These are phyloP conservation scores for Proteles cristata DNA, from an alignment of 2,113 vertebrate genomes.

Conservation along the genomic window DNA sequence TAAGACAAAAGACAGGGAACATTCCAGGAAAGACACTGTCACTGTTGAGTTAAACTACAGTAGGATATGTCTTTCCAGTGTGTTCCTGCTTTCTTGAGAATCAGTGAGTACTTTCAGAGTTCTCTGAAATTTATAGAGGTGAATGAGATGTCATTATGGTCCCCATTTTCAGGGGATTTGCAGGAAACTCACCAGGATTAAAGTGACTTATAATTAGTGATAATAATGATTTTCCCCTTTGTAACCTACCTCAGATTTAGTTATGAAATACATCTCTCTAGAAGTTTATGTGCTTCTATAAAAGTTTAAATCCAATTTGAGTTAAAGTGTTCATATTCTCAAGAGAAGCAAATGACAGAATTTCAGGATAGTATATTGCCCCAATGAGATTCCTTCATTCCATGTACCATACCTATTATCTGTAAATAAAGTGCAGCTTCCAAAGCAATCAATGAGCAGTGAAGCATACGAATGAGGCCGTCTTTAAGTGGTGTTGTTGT, in stretches of 20 bases:
- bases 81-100: not conserved
- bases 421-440: constrained; percentile 64
- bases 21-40: not conserved
- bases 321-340: not conserved
- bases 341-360: not conserved
- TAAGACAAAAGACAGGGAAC: not conserved
- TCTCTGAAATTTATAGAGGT: constrained; percentile 21
- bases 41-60: not conserved
- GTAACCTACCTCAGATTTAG: not conserved
- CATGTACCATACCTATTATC: not conserved
- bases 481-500: constrained; percentile 21
- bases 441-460: not conserved
- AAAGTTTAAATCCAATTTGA: constrained; percentile 19
- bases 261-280: not conserved
- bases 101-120: not conserved
- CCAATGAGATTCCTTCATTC: not conserved
- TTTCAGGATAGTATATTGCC: not conserved
- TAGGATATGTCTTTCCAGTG: not conserved
- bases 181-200: not conserved
- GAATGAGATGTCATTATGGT: not conserved
- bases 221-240: not conserved
- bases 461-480: not conserved
- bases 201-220: not conserved
- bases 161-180: not conserved
- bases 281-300: not conserved